These are phyloP conservation scores for Calliphora vicina DNA, from an alignment of 1,140 invertebrate genomes.

Conservation along the genomic window DNA sequence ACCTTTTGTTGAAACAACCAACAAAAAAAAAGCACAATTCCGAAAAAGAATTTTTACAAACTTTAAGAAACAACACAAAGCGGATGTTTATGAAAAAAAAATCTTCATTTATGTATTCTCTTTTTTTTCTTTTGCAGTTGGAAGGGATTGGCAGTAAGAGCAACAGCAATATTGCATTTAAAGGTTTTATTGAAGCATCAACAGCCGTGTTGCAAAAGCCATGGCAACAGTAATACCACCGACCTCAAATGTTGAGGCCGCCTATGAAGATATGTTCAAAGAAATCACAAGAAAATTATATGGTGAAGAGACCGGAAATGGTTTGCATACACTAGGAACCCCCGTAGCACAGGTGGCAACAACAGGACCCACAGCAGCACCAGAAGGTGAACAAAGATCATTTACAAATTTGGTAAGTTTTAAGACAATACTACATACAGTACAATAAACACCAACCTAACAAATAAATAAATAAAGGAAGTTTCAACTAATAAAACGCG, in stretches of 20 bases:
- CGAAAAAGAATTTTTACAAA: neutral
- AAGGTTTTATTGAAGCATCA: constrained; percentile 27
- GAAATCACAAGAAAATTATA: constrained; percentile 91
- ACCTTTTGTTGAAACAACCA: neutral
- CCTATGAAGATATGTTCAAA: constrained; percentile 68
- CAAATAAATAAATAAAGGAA: neutral
- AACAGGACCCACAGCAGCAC: constrained; percentile 61
- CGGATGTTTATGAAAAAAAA: constrained; percentile 21
- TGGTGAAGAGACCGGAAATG: constrained; percentile 77
- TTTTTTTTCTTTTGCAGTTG: constrained; percentile 34
- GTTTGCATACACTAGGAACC: constrained; percentile 64
- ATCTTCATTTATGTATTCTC: constrained; percentile 22
- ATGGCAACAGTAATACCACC: constrained; percentile 62
- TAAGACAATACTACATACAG: neutral
- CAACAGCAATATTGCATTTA: constrained; percentile 22
- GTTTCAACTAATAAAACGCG: neutral
- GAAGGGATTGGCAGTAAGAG: constrained; percentile 35
- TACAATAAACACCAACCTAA: neutral
- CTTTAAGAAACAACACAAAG: neutral
- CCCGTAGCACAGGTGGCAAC: constrained; percentile 62
- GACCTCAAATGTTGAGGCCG: constrained; percentile 63
- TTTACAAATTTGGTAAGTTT: constrained; percentile 61
- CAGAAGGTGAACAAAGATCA: constrained; percentile 60
- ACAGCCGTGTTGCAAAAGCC: constrained; percentile 24
- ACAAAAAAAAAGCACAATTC: too few species aligned